Evolutionary conservation across 2,888 invertebrate genomes (phyloP), one percentile per base, ranked within the genome.

Genomic region (Conistra vaccinii): DNA sequence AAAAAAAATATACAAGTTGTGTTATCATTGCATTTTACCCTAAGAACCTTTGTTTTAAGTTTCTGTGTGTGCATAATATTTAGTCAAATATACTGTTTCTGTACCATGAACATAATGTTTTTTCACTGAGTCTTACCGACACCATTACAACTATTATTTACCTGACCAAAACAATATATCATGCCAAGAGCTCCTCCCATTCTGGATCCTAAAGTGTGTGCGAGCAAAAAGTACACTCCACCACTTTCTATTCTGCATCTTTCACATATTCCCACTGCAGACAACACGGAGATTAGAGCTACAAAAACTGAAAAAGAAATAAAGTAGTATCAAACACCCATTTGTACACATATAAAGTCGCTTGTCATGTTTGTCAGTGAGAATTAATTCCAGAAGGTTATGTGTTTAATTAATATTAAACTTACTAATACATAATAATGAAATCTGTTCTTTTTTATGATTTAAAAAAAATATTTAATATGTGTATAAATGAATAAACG

Each of bases 251-350:
- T 98, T 80, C 98, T 97, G 96, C 99, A 99, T 92, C 99, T 96
- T 94, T 99, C 99, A 96, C 99, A 99, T 88, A 99, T 99, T 63
- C 99, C 99, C 78, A 99, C 99, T 35, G 99, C 99, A 86, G 99
- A 99, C 70, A 99, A 96, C 32, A 99, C 99, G 74, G 99, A 98
- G 88, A 99, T 98, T 89, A 99, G 95, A 48, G 99, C 99, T 84
- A 99, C 98, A 87, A 98, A 97, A 67, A 99, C 99, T 97, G 97
- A 86, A 97, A 97, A 81, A 69, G 76, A 61, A 57, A 61, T 42
- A 60, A 35, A 58, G 17, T 32, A 48, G 20, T 53, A 20, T 48
- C 48, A 48, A 48, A 48, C 48, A 48, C 23, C 23, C 20, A 23
- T 48, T 23, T 23, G 7, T 9, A 48, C 9, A 7, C 20, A 48